Evolutionary conservation across 2,888 invertebrate species (phyloP), one percentile per base, ranked within the genome.

Genomic region (Opisthograptis luteolata): DNA sequence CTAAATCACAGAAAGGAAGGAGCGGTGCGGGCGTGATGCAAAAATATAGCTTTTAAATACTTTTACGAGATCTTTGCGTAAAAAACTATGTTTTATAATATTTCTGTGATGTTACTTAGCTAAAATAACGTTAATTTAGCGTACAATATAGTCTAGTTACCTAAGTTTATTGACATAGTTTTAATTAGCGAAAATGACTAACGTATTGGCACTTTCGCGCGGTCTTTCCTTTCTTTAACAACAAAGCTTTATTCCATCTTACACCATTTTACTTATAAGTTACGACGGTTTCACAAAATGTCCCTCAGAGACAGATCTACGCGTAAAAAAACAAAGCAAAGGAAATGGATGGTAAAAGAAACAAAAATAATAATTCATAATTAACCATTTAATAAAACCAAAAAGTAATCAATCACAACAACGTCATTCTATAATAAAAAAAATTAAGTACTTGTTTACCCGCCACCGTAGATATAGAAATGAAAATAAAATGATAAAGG

Each of bases 1-100:
- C 87, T 87, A 88, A 80, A 86, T 87, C 86, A 88, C 87, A 87
- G 87, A 86, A 84, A 81, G 76, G 81, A 85, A 84, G 81, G 79
- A 76, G 81, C 81, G 79, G 84, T 86, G 88, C 83, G 58, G 73
- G 78, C 74, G 76, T 79, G 79, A 81, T 87, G 87, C 83, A 88
- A 86, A 85, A 86, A 88, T 87, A 87, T 81, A 80, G 62, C 64
- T 70, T 76, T 50, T 50, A 22, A 58, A 63, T 9, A 36, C 13
- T 36, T 27, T 43, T 14, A 31, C 52, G 60, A 62, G 62, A 68
- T 64, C 69, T 66, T 74, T 68, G 80, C 79, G 76, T 81, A 84
- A 65, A 83, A 80, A 78, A 79, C 79, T 77, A 80, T 69, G 59
- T 55, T 49, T 45, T 51, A 46, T 47, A 51, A 51, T 49, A 53